phyloP scores from a whole-genome alignment of 2,797 vertebrate genomes.

The Odontamblyopus lacepedii region DNA sequence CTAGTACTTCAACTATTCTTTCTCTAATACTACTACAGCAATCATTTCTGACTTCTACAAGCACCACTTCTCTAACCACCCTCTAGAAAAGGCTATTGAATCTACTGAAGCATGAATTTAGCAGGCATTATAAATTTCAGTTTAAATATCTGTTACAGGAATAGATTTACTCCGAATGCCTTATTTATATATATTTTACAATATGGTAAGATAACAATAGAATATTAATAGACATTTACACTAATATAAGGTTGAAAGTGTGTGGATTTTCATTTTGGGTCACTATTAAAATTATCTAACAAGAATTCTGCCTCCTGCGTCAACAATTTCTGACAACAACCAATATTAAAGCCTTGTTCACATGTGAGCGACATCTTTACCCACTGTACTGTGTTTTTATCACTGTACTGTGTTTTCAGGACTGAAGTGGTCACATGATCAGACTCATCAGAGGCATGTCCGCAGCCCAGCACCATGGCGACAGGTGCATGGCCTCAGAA shows the following conservation, averaged over 20 bases:
- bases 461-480: conserved; percentile 63
- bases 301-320: not conserved
- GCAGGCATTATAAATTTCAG: too few species aligned
- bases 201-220: not conserved
- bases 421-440: conserved; percentile 40
- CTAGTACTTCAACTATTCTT: too few species aligned
- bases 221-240: too few species aligned
- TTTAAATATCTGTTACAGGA: too few species aligned
- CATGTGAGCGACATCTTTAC: not conserved
- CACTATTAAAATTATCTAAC: not conserved
- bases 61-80: too few species aligned
- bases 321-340: not conserved
- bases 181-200: not conserved
- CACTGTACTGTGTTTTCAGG: conserved; percentile 19
- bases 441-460: conserved; percentile 59
- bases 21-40: too few species aligned
- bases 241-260: too few species aligned
- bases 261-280: not conserved
- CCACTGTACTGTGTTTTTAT: conserved; percentile 5
- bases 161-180: too few species aligned
- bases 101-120: too few species aligned
- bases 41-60: too few species aligned
- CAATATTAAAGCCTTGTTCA: not conserved
- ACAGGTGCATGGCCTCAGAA: conserved; percentile 78
- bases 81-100: too few species aligned